Base-by-base conservation (phyloP, 2,888 invertebrate genomes). In the Bhutanitis thaidina region DNA sequence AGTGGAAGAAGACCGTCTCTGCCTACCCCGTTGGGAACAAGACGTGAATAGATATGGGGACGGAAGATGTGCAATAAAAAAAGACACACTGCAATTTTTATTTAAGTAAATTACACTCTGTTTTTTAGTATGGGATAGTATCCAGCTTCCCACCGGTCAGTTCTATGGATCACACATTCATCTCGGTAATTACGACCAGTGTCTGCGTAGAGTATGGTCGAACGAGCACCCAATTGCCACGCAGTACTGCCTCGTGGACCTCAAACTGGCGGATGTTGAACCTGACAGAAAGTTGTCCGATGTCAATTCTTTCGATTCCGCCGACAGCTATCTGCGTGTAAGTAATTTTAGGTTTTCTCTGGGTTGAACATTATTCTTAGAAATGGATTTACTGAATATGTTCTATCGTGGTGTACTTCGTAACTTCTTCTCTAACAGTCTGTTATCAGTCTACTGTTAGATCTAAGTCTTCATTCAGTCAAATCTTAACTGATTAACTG, bases 181-280 rank as follows among this genome's bases (percentile, higher is more conserved):
- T 13, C 38, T 73, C 0, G 77, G 77, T 0, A 72, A 65, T 51
- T 77, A 64, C 43, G 77, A 77, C 34, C 69, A 77, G 48, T 77
- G 77, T 30, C 40, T 77, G 7, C 55, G 61, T 1, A 61, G 62
- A 0, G 68, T 69, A 3, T 69, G 69, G 56, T 29, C 53, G 5
- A 49, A 47, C 1, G 43, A 55, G 0, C 57, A 65, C 3, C 64
- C 64, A 0, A 61, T 61, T 3, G 50, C 70, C 1, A 65, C 65
- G 0, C 72, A 76, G 37, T 77, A 77, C 56, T 78, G 77, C 37
- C 20, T 74, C 1, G 65, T 69, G 0, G 64, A 75, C 5, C 48
- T 73, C 0, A 47, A 47, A 43, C 54, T 15, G 41, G 55, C 13
- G 3, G 54, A 52, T 16, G 7, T 37, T 10, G 34, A 38, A 5